Base-by-base conservation (phyloP, 2,113 vertebrate species). In the Chloroceryle aenea region DNA sequence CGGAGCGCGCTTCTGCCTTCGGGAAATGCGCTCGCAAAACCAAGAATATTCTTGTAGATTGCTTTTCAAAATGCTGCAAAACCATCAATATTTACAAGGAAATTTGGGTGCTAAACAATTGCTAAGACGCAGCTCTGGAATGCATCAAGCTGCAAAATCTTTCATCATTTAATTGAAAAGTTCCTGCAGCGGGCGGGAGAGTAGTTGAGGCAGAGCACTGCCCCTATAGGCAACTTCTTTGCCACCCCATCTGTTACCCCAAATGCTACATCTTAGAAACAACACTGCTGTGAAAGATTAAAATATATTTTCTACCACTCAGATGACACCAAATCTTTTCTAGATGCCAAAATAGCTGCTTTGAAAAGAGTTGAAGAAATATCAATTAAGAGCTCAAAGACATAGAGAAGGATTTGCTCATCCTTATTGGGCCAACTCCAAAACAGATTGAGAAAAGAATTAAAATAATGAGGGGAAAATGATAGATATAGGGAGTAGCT, bases 221-320 rank as follows among this genome's bases (percentile, higher is more conserved):
- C 98, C 98, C 98, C 98, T 98, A 98, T 98, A 98, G 98, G 98
- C 98, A 98, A 98, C 98, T 98, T 98, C 98, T 98, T 98, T 98
- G 98, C 98, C 98, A 98, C 98, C 98, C 98, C 98, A 98, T 98
- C 98, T 98, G 98, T 98, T 98, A 98, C 98, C 98, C 98, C 98
- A 98, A 98, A 98, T 98, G 98, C 98, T 98, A 98, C 98, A 98
- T 98, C 98, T 98, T 98, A 98, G 98, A 98, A 98, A 98, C 98
- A 98, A 98, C 97, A 98, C 98, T 98, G 97, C 98, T 98, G 98
- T 98, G 98, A 98, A 98, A 98, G 98, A 98, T 98, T 98, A 98
- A 98, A 98, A 98, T 98, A 98, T 98, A 98, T 98, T 98, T 98
- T 98, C 98, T 98, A 98, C 98, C 98, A 98, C 98, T 98, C 98